These are phyloP conservation scores for Clytia hemisphaerica DNA, from an alignment of 30 jellyfish, hydroid and myxozoan species.

Conservation along the genomic window DNA sequence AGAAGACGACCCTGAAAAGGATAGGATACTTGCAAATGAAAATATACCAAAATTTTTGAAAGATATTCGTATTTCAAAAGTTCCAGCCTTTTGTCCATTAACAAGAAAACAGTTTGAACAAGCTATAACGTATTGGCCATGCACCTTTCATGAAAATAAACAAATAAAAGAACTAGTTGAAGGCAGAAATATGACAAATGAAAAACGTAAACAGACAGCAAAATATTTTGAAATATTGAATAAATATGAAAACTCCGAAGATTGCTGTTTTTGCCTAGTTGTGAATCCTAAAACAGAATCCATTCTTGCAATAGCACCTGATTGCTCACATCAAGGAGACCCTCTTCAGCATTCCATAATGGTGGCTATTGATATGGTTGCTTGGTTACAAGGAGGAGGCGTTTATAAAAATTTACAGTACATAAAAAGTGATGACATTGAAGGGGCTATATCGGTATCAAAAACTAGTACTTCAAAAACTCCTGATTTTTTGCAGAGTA, in stretches of 20 bases:
- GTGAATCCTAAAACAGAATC: conserved; percentile 49
- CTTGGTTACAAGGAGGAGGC: conserved; percentile 77
- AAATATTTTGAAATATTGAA: no score
- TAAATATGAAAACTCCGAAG: background rate
- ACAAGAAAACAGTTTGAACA: conserved; percentile 66
- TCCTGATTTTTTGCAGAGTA: background rate
- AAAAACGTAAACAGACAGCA: background rate
- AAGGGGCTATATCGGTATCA: background rate
- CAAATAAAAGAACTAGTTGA: background rate
- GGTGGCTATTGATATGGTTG: conserved; percentile 76
- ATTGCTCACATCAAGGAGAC: conserved; percentile 39
- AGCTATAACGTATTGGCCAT: conserved; percentile 62
- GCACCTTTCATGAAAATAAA: conserved; percentile 72
- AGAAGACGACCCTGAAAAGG: background rate
- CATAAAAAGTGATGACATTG: background rate
- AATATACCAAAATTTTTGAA: background rate
- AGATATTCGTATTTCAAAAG: background rate
- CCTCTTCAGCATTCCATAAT: conserved; percentile 65
- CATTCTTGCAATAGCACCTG: conserved; percentile 60
- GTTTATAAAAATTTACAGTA: conserved; percentile 34
- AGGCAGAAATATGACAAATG: background rate
- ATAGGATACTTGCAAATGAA: background rate
- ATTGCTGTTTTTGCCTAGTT: background rate
- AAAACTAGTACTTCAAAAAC: background rate
- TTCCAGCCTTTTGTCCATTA: conserved; percentile 24